phyloP scores from a whole-genome alignment of 2,113 vertebrate genomes.

The Sebastes fasciatus region DNA sequence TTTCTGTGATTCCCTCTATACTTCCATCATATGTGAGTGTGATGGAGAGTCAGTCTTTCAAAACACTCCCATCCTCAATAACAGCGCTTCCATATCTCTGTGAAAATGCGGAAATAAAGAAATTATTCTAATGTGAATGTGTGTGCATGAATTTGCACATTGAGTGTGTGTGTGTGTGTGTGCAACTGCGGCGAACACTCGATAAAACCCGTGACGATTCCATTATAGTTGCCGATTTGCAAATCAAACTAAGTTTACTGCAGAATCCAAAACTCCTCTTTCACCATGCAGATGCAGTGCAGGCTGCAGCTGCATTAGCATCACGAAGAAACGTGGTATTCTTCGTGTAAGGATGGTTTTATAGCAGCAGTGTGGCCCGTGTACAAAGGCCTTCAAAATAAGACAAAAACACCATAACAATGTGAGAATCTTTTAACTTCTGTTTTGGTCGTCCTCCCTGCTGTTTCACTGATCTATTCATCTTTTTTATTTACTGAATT shows the following conservation, averaged over 20 bases:
- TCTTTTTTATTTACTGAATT: slow-evolving; percentile 1
- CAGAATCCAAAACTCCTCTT: slow-evolving; percentile 24
- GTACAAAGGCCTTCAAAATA: slow-evolving; percentile 8
- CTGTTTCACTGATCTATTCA: slow-evolving; percentile 38
- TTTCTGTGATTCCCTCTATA: slow-evolving; percentile 14
- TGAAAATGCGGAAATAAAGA: slow-evolving; percentile 47
- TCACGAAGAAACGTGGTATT: background rate
- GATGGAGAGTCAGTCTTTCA: slow-evolving; percentile 21
- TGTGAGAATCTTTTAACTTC: background rate
- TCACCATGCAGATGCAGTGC: slow-evolving; percentile 9
- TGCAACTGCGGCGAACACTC: slow-evolving; percentile 16
- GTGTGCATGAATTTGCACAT: slow-evolving; percentile 30
- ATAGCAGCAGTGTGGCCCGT: background rate
- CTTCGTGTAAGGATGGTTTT: background rate
- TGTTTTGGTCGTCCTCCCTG: background rate
- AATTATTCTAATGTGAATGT: slow-evolving; percentile 52
- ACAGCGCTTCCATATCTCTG: background rate
- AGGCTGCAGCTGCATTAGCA: slow-evolving; percentile 1
- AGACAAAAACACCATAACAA: background rate
- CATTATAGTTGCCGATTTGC: slow-evolving; percentile 42
- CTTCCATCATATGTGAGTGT: slow-evolving; percentile 5
- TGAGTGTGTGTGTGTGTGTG: background rate
- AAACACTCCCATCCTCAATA: slow-evolving; percentile 9
- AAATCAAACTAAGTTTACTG: slow-evolving; percentile 35
- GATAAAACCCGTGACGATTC: slow-evolving; percentile 21